phyloP scores from a whole-genome alignment of 2,888 invertebrate genomes.

The Macaria notata region DNA sequence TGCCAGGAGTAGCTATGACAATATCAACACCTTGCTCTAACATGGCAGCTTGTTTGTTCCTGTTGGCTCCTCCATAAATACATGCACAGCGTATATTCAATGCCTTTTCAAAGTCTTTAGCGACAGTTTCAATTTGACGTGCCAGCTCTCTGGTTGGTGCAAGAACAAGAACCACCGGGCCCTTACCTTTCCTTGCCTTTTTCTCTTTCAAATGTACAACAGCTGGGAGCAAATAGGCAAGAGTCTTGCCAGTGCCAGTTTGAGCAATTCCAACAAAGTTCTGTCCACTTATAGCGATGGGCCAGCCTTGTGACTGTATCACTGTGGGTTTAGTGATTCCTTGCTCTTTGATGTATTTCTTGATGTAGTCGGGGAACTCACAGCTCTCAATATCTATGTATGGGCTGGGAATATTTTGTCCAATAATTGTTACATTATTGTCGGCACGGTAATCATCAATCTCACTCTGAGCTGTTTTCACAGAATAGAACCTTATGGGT shows the following conservation, averaged over 20 bases:
- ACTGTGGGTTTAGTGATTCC: slow-evolving; percentile 88
- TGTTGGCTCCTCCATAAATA: slow-evolving; percentile 93
- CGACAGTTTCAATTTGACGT: slow-evolving; percentile 90
- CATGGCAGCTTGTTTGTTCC: slow-evolving; percentile 84
- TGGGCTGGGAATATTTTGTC: slow-evolving; percentile 87
- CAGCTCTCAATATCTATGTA: slow-evolving; percentile 88
- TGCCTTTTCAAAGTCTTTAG: slow-evolving; percentile 87
- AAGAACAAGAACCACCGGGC: slow-evolving; percentile 90
- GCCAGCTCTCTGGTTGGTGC: slow-evolving; percentile 91
- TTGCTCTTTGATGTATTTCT: slow-evolving; percentile 83
- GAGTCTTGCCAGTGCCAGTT: slow-evolving; percentile 90
- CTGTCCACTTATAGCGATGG: slow-evolving; percentile 88
- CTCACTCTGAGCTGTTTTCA: slow-evolving; percentile 63
- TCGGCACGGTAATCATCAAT: slow-evolving; percentile 84
- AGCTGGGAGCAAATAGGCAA: slow-evolving; percentile 90
- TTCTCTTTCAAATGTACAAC: slow-evolving; percentile 92
- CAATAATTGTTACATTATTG: slow-evolving; percentile 88
- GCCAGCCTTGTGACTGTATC: slow-evolving; percentile 93
- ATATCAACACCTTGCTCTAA: slow-evolving; percentile 90
- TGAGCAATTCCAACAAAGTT: slow-evolving; percentile 94
- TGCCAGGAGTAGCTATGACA: slow-evolving; percentile 93
- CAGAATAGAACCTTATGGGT: slow-evolving; percentile 50
- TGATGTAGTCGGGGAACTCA: slow-evolving; percentile 87
- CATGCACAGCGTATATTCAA: slow-evolving; percentile 89
- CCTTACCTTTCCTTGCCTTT: slow-evolving; percentile 86